These are phyloP conservation scores for Venusia cambrica DNA, from an alignment of 2,888 invertebrate genomes.

Conservation along the genomic window DNA sequence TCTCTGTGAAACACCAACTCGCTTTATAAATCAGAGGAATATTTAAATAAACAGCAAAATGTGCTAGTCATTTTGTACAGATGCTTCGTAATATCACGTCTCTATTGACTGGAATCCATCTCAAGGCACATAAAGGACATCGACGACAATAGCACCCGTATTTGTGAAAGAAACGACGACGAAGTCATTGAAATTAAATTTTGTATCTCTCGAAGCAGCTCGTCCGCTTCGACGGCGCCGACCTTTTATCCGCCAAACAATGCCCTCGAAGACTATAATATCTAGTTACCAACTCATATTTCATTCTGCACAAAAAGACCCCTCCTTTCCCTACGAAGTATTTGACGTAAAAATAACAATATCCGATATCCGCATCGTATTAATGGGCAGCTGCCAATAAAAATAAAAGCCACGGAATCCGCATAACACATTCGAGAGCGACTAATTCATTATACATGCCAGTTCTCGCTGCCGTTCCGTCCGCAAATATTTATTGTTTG, in stretches of 20 bases:
- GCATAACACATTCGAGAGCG: conserved; percentile 27
- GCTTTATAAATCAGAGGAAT: conserved; percentile 45
- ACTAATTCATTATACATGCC: conserved; percentile 37
- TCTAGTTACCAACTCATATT: conserved; percentile 64
- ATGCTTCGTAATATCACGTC: conserved; percentile 61
- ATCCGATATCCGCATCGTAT: conserved; percentile 27
- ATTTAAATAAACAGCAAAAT: conserved; percentile 51
- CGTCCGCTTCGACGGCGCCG: conserved; percentile 43
- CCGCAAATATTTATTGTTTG: conserved; percentile 46
- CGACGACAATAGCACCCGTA: conserved; percentile 53
- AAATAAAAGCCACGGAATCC: conserved; percentile 30
- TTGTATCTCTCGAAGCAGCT: conserved; percentile 61
- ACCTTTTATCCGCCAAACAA: conserved; percentile 62
- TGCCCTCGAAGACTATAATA: conserved; percentile 51
- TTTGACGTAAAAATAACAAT: conserved; percentile 50
- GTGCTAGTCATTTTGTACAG: conserved; percentile 62
- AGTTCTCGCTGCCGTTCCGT: conserved; percentile 36
- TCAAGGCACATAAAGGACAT: conserved; percentile 60
- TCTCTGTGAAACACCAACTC: conserved; percentile 54
- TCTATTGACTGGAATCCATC: conserved; percentile 59
- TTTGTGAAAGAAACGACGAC: conserved; percentile 53
- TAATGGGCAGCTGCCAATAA: conserved; percentile 31
- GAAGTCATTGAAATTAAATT: conserved; percentile 70
- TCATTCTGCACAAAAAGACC: conserved; percentile 65
- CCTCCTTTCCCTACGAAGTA: conserved; percentile 56